These are phyloP conservation scores for Nerophis lumbriciformis DNA, from an alignment of 2,113 vertebrate species.

Conservation along the genomic window DNA sequence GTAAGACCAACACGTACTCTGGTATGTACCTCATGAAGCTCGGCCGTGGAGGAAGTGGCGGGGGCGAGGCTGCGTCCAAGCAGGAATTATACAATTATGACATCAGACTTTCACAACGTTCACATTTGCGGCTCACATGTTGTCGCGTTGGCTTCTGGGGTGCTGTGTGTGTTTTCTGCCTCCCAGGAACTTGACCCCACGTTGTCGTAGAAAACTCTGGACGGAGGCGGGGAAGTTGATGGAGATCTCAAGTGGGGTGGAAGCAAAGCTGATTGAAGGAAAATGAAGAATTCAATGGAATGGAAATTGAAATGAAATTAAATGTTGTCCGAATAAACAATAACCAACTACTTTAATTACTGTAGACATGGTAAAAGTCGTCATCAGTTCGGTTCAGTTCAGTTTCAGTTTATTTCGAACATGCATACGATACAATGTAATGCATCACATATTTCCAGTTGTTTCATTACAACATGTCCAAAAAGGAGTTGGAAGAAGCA, in stretches of 20 bases:
- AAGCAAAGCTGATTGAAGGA: conserved; percentile 48
- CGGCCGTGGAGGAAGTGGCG: conserved; percentile 49
- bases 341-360: too few species aligned
- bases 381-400: too few species aligned
- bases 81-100: not conserved
- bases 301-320: too few species aligned
- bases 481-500: too few species aligned
- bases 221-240: not conserved
- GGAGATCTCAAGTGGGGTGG: conserved; percentile 48
- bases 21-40: conserved; percentile 44
- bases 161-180: conserved; percentile 16
- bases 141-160: conserved; percentile 29
- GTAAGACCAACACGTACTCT: conserved; percentile 49
- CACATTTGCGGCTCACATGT: conserved; percentile 25
- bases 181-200: conserved; percentile 24
- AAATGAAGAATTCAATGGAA: not conserved
- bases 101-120: not conserved
- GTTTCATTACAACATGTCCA: too few species aligned
- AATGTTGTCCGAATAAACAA: too few species aligned
- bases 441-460: too few species aligned
- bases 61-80: conserved; percentile 12
- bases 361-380: too few species aligned
- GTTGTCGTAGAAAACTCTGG: conserved; percentile 23
- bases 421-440: too few species aligned
- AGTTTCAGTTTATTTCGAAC: too few species aligned